A percentile compares a stretch with the other conserved stretches of the same genome.
These are phyloP conservation scores for Drosophila setifemur DNA, from an alignment of 1,140 invertebrate genomes.

Conservation along the genomic window DNA sequence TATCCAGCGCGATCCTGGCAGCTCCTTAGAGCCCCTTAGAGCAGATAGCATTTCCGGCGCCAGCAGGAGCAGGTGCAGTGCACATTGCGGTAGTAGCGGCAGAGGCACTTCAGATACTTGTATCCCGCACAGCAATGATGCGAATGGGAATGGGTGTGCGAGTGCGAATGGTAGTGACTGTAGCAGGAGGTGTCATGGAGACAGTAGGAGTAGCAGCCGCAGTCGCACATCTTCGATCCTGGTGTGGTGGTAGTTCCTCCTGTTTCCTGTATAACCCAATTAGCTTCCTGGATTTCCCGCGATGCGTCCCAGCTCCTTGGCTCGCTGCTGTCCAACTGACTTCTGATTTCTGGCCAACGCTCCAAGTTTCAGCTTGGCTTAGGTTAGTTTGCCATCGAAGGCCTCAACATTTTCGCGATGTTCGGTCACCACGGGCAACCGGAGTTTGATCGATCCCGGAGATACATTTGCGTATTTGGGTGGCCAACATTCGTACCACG, in stretches of 20 bases:
- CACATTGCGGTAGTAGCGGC: constrained; percentile 69
- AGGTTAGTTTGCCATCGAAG: constrained; percentile 55
- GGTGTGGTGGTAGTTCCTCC: neutral
- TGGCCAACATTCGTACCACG: constrained; percentile 71
- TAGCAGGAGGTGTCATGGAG: constrained; percentile 68
- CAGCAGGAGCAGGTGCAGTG: constrained; percentile 76
- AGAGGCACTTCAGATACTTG: constrained; percentile 75
- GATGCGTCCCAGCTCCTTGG: constrained; percentile 46
- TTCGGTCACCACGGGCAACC: constrained; percentile 20
- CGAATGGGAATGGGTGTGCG: constrained; percentile 59
- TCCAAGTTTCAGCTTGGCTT: constrained; percentile 70
- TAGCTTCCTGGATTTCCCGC: neutral
- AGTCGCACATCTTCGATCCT: constrained; percentile 63
- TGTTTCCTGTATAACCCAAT: neutral
- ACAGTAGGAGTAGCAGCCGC: constrained; percentile 73
- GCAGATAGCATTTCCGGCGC: constrained; percentile 71
- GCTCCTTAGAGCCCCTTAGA: constrained; percentile 35
- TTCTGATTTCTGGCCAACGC: constrained; percentile 72
- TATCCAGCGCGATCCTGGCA: neutral
- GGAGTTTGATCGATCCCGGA: constrained; percentile 60
- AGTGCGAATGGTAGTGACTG: constrained; percentile 61
- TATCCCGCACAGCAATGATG: constrained; percentile 74
- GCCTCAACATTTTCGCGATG: constrained; percentile 39
- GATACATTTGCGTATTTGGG: constrained; percentile 75
- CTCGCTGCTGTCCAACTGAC: constrained; percentile 62